These are phyloP conservation scores for Cassiopea andromeda DNA, from an alignment of 30 jellyfish, hydroid and myxozoan genomes.

Conservation along the genomic window DNA sequence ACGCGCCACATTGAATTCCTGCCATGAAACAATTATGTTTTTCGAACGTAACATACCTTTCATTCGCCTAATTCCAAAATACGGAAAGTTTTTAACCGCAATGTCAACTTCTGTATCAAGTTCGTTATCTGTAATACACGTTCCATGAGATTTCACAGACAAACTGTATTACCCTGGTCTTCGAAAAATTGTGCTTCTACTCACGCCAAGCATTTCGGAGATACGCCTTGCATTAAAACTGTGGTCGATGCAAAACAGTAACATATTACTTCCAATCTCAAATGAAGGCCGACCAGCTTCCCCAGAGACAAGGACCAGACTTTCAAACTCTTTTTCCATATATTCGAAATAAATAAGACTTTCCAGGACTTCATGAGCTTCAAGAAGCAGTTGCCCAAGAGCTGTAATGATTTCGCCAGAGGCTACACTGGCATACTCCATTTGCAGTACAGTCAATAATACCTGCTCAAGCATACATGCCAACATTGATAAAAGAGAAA, in stretches of 20 bases:
- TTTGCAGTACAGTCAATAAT: neutral
- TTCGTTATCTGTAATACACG: slow-evolving; percentile 20
- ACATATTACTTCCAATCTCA: slow-evolving; percentile 24
- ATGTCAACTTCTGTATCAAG: slow-evolving; percentile 21
- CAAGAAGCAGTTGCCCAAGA: neutral
- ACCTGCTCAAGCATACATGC: neutral
- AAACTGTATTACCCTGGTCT: slow-evolving; percentile 30
- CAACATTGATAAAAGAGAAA: too few species aligned
- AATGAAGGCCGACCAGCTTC: slow-evolving; percentile 38
- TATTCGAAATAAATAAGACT: neutral
- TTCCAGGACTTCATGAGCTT: neutral
- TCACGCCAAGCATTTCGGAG: slow-evolving; percentile 46
- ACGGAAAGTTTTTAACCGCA: slow-evolving; percentile 31
- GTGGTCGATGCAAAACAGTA: slow-evolving; percentile 25
- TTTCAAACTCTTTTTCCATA: neutral
- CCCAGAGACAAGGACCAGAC: slow-evolving; percentile 31
- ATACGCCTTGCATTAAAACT: slow-evolving; percentile 30
- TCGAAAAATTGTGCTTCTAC: slow-evolving; percentile 43
- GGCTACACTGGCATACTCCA: neutral
- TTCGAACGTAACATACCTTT: slow-evolving; percentile 25
- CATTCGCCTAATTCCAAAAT: slow-evolving; percentile 41
- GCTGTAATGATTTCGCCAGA: neutral
- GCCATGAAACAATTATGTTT: slow-evolving; percentile 25
- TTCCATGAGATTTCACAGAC: slow-evolving; percentile 26
- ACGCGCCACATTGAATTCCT: slow-evolving; percentile 52